Base-by-base conservation (phyloP, 2,888 invertebrate genomes). In the Carabus problematicus region DNA sequence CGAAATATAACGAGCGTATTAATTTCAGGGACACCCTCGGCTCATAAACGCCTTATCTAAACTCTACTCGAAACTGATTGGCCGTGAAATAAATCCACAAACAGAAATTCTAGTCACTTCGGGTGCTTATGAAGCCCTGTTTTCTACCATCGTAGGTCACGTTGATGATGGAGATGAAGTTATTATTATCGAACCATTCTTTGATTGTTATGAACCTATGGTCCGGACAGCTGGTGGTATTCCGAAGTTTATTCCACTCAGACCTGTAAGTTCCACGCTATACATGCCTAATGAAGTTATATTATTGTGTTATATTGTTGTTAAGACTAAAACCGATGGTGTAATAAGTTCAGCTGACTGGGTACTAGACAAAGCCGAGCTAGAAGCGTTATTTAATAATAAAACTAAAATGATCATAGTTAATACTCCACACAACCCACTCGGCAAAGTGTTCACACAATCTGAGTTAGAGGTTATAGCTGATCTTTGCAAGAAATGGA, bases 351-450 rank as follows among this genome's bases (percentile, higher is more conserved):
- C 97, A 59, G 90, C 88, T 0, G 96, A 98, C 80, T 98, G 97
- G 95, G 88, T 89, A 1, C 83, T 98, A 11, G 95, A 99, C 79
- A 88, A 89, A 67, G 82, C 86, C 6, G 95, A 97, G 79, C 81
- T 99, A 40, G 88, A 87, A 67, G 85, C 86, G 0, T 84, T 95
- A 8, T 98, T 99, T 81, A 96, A 88, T 75, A 78, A 83, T 1
- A 94, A 92, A 79, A 99, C 99, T 0, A 99, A 99, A 85, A 90
- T 93, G 81, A 90, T 99, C 1, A 92, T 99, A 64, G 75, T 98
- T n/a, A 99, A 98, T 82, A 98, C 97, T 0, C 99, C 99, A 0
- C 94, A 99, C 82, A 99, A 99, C 83, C 99, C 99, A 0, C 81
- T 96, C 0, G 99, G 99, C 54, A 99, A 99, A 84, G 93, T 97